Evolutionary conservation across 2,888 invertebrate genomes (phyloP).

Genomic region (Gryllus longicercus): DNA sequence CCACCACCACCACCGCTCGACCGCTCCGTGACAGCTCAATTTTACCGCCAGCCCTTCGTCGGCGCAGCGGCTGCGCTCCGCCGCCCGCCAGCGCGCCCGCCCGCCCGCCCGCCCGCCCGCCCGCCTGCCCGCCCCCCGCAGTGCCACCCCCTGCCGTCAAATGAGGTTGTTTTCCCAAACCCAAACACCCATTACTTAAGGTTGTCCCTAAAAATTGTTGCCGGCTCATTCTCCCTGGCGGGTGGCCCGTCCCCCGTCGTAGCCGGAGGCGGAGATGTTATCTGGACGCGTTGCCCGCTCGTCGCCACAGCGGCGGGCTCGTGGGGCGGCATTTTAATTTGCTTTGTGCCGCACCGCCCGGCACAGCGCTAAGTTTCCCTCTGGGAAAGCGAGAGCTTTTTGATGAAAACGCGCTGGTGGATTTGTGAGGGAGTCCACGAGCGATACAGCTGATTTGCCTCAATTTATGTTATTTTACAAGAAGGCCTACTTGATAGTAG

Average conservation of each 20-base stretch:
- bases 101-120: neutral
- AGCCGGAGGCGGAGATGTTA: neutral
- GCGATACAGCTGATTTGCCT: too few species aligned
- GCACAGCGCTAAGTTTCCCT: too few species aligned
- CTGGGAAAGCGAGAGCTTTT: too few species aligned
- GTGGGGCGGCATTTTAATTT: neutral
- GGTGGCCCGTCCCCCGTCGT: neutral
- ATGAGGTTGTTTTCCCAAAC: conserved; percentile 4
- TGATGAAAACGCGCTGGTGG: too few species aligned
- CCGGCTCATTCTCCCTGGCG: neutral
- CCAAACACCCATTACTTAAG: conserved; percentile 9
- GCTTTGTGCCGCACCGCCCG: neutral
- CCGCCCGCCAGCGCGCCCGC: neutral
- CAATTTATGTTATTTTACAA: too few species aligned
- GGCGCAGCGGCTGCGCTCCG: too few species aligned
- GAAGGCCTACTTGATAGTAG: too few species aligned
- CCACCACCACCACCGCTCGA: neutral
- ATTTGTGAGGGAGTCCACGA: too few species aligned
- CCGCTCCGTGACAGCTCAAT: neutral
- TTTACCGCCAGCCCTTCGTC: neutral
- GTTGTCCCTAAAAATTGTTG: neutral
- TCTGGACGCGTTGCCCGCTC: neutral
- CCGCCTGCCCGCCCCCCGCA: neutral
- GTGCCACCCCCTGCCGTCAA: neutral
- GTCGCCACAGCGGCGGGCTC: neutral